A percentile compares a stretch with the other conserved stretches of the same genome.
Conservation (phyloP, 2,113 vertebrate genomes). For the Talpa occidentalis region DNA sequence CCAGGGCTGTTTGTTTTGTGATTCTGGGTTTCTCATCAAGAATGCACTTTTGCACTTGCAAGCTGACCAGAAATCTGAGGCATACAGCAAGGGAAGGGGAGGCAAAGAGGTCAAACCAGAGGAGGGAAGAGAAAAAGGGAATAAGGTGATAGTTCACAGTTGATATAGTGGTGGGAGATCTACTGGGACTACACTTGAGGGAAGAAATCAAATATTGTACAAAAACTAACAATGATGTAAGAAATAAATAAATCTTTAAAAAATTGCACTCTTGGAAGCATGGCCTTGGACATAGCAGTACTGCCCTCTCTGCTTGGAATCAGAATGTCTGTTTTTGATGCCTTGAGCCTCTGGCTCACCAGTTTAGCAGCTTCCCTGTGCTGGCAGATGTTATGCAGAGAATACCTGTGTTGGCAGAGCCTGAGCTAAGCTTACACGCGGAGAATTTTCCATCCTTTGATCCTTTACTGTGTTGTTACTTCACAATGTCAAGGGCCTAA, state of each 20-base stretch:
- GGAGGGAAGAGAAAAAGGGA: too few species aligned
- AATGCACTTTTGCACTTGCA: neutral
- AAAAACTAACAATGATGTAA: too few species aligned
- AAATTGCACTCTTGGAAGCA: neutral
- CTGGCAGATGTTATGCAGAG: neutral
- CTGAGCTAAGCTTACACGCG: neutral
- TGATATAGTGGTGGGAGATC: too few species aligned
- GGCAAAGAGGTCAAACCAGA: too few species aligned
- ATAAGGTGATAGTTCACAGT: too few species aligned
- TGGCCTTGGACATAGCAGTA: neutral
- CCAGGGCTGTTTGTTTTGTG: constrained; percentile 15
- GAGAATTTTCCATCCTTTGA: constrained; percentile 65
- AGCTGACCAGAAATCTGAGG: too few species aligned
- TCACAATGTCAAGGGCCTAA: constrained; percentile 65
- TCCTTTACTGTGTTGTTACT: constrained; percentile 51
- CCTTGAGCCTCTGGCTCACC: neutral
- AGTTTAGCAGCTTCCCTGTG: neutral
- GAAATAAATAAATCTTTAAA: too few species aligned
- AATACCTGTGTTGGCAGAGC: neutral
- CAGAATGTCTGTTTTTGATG: neutral
- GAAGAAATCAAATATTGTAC: too few species aligned
- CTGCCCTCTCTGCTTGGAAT: neutral
- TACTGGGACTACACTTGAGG: too few species aligned
- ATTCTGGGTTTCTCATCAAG: neutral
- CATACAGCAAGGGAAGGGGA: too few species aligned